phyloP scores from a whole-genome alignment of 1,140 invertebrate species.

The Aricia agestis region DNA sequence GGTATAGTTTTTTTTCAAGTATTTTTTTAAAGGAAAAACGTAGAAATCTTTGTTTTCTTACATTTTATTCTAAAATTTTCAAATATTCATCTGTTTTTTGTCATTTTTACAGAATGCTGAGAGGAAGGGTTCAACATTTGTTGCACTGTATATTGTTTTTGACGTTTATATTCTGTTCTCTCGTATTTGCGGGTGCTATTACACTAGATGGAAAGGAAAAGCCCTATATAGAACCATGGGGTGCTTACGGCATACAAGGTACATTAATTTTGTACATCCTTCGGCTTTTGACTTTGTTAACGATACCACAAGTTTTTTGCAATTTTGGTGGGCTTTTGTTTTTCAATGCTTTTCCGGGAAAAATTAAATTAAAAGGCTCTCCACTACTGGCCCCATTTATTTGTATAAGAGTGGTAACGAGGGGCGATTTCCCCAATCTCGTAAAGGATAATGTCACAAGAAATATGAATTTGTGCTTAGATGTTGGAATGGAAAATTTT shows the following conservation, averaged over 20 bases:
- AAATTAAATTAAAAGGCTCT: slow-evolving; percentile 92
- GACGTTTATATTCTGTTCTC: slow-evolving; percentile 85
- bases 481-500: slow-evolving; percentile 96
- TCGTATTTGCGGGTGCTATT: slow-evolving; percentile 87
- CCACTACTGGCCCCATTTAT: slow-evolving; percentile 95
- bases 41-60: no score
- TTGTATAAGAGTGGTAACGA: slow-evolving; percentile 95
- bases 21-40: neutral
- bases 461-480: slow-evolving; percentile 93
- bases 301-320: slow-evolving; percentile 92
- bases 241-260: slow-evolving; percentile 84
- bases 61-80: no score
- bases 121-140: slow-evolving; percentile 67
- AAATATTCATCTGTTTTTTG: no score
- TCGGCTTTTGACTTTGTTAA: slow-evolving; percentile 89
- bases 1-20: neutral
- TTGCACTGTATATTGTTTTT: slow-evolving; percentile 87
- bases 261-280: slow-evolving; percentile 87
- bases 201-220: slow-evolving; percentile 79
- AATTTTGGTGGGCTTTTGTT: slow-evolving; percentile 94
- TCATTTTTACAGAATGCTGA: slow-evolving; percentile 69
- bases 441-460: slow-evolving; percentile 92
- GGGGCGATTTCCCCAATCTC: slow-evolving; percentile 95
- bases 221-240: slow-evolving; percentile 85
- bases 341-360: slow-evolving; percentile 97